Conservation (phyloP, 2,888 invertebrate species). For the Tetranychus piercei region DNA sequence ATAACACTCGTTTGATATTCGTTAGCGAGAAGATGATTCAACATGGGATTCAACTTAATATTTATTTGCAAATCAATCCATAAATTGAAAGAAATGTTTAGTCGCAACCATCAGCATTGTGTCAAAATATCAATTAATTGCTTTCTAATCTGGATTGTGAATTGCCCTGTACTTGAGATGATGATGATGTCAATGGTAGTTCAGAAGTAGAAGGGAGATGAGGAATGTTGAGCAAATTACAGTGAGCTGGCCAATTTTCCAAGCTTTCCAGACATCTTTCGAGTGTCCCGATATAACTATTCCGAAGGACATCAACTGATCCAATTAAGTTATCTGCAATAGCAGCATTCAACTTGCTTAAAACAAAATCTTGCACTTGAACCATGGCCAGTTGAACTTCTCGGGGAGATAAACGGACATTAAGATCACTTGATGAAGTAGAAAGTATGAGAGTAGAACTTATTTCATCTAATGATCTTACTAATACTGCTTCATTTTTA, state of each 20-base stretch:
- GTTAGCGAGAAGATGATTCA: no score
- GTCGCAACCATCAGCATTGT: no score
- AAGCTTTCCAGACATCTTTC: slow-evolving; percentile 52
- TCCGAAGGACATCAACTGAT: slow-evolving; percentile 60
- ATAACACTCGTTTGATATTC: no score
- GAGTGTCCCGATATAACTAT: slow-evolving; percentile 59
- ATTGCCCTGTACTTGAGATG: background rate
- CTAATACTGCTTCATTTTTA: background rate
- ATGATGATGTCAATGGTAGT: background rate
- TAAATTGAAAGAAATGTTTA: no score
- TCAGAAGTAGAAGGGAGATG: slow-evolving; percentile 11
- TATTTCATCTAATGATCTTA: background rate
- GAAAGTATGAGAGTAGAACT: background rate
- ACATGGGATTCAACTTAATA: no score
- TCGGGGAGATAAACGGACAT: slow-evolving; percentile 27
- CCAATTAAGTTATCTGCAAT: slow-evolving; percentile 57
- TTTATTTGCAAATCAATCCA: no score
- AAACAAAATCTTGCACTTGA: slow-evolving; percentile 56
- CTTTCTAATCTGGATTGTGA: no score
- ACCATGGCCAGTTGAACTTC: slow-evolving; percentile 42
- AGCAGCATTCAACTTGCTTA: slow-evolving; percentile 51
- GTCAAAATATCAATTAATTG: no score
- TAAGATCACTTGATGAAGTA: background rate
- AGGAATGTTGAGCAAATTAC: slow-evolving; percentile 30
- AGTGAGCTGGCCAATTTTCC: slow-evolving; percentile 36